Evolutionary conservation across 2,888 invertebrate species (phyloP).

Genomic region (Nezara viridula): DNA sequence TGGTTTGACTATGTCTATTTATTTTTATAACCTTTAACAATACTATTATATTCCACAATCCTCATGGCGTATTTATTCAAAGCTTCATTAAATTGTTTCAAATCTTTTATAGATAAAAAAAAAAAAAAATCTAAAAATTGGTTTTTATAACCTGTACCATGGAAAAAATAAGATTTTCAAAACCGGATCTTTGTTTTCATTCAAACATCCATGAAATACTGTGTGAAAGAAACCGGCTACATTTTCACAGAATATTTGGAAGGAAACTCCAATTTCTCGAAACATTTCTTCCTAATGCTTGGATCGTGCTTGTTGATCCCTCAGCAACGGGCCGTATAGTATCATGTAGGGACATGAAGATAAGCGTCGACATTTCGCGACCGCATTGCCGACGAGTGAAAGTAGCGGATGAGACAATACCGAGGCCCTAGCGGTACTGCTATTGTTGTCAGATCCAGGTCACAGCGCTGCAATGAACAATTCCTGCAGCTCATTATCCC

Average conservation of each 20-base stretch:
- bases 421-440: slow-evolving; percentile 27
- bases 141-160: no score
- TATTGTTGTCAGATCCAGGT: slow-evolving; percentile 35
- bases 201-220: not conserved
- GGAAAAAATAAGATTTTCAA: no score
- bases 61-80: no score
- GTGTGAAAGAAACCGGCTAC: not conserved
- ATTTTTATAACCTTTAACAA: no score
- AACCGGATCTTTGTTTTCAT: no score
- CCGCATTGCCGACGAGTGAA: slow-evolving; percentile 21
- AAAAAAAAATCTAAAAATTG: no score
- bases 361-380: slow-evolving; percentile 19
- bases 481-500: not conserved
- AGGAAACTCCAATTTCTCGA: no score
- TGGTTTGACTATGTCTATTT: no score
- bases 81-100: no score
- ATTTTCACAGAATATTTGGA: not conserved
- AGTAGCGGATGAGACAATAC: slow-evolving; percentile 47
- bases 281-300: not conserved
- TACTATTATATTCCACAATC: no score
- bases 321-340: not conserved
- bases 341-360: slow-evolving; percentile 1
- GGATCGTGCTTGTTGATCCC: not conserved
- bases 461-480: slow-evolving; percentile 42
- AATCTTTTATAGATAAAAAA: no score